Evolutionary conservation across 2,113 vertebrate genomes (phyloP).

Genomic region (Antechinus flavipes): DNA sequence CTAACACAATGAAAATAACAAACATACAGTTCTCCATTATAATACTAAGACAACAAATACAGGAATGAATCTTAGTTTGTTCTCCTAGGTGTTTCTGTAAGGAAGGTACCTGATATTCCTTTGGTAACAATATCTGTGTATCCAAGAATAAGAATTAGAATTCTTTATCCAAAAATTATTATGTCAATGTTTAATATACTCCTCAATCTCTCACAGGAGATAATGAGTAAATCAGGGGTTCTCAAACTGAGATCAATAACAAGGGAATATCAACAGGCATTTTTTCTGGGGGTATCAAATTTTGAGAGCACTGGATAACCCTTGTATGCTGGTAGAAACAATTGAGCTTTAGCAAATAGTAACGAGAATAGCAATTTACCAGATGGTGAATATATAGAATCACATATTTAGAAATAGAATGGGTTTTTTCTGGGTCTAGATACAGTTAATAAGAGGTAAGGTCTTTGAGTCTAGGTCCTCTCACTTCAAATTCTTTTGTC

Average conservation of each 20-base stretch:
- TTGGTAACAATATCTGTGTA: fast-evolving
- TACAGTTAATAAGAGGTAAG: neutral
- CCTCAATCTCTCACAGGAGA: neutral
- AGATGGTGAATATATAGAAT: neutral
- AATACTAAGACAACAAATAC: neutral
- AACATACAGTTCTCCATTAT: fast-evolving
- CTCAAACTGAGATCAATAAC: neutral
- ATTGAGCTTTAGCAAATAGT: neutral
- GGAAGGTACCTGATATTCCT: neutral
- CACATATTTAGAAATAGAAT: neutral
- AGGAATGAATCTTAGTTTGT: neutral
- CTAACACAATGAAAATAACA: neutral
- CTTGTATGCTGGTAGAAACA: neutral
- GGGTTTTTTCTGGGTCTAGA: neutral
- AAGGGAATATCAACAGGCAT: neutral
- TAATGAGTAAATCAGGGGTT: neutral
- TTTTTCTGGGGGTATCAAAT: neutral
- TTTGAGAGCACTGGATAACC: neutral
- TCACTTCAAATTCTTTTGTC: neutral
- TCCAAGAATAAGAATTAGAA: neutral
- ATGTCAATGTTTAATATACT: fast-evolving
- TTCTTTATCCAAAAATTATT: neutral
- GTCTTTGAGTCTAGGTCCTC: neutral
- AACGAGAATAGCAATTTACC: neutral
- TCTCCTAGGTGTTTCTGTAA: neutral